These are phyloP conservation scores for Netelia virgata DNA, from an alignment of 2,888 invertebrate species.

Conservation along the genomic window DNA sequence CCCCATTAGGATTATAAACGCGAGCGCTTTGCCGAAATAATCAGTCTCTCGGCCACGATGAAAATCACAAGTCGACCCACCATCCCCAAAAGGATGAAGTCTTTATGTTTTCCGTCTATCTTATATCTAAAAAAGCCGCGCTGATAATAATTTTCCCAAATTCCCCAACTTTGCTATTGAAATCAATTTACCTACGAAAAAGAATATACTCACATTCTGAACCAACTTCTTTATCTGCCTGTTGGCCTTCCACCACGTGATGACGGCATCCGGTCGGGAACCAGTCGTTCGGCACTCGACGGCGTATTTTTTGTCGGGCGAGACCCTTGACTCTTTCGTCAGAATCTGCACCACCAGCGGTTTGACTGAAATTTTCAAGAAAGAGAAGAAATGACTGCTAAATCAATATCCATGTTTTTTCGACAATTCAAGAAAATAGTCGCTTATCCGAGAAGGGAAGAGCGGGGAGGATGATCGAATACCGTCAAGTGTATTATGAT, in stretches of 20 bases:
- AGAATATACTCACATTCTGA: constrained; percentile 90
- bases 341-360: constrained; percentile 93
- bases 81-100: too few relatives aligned
- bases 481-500: neutral
- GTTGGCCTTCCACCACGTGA: constrained; percentile 96
- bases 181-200: neutral
- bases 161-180: neutral
- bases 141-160: neutral
- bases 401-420: constrained; percentile 2
- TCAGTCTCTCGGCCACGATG: too few relatives aligned
- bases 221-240: constrained; percentile 92
- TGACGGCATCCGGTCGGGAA: constrained; percentile 93
- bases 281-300: constrained; percentile 95
- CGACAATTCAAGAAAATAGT: neutral
- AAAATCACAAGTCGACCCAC: too few relatives aligned
- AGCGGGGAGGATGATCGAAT: neutral
- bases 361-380: constrained; percentile 89
- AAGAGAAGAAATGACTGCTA: neutral
- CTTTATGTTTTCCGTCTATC: too few relatives aligned
- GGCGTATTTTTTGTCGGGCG: constrained; percentile 94
- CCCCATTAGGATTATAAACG: too few relatives aligned
- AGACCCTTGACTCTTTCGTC: constrained; percentile 93
- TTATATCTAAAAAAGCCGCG: neutral
- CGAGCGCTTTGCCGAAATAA: too few relatives aligned
- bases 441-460: neutral